Percentiles rank a stretch among this genome's conserved stretches.
These are phyloP conservation scores for Cephalopholis sonnerati DNA, from an alignment of 2,113 vertebrate genomes.

Conservation along the genomic window DNA sequence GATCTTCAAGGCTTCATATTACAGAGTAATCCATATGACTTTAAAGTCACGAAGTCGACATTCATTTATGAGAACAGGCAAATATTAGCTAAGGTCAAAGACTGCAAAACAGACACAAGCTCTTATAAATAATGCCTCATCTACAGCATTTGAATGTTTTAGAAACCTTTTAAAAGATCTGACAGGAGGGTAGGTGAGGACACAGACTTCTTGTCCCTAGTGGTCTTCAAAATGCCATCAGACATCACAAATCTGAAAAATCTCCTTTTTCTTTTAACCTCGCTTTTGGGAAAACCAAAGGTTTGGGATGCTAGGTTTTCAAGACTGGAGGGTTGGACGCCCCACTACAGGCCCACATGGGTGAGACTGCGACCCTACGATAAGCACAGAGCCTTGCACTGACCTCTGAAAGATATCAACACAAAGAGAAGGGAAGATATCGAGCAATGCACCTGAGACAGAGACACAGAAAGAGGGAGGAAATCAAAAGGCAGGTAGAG, in stretches of 20 bases:
- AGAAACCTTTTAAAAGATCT: neutral
- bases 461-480: neutral
- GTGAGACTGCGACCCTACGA: neutral
- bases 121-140: neutral
- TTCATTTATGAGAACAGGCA: too few relatives aligned
- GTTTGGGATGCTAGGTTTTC: neutral
- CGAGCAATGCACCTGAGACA: slow-evolving; percentile 10
- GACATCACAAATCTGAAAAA: slow-evolving; percentile 22
- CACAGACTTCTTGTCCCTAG: neutral
- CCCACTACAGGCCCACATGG: neutral
- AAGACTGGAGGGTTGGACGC: neutral
- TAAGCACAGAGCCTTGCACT: neutral
- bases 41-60: too few relatives aligned
- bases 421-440: slow-evolving; percentile 18
- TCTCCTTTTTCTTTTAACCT: slow-evolving; percentile 5
- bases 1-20: too few relatives aligned
- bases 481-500: slow-evolving; percentile 5
- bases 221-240: slow-evolving; percentile 44
- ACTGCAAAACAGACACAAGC: neutral
- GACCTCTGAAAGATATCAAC: slow-evolving; percentile 14
- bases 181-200: neutral
- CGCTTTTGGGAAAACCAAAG: neutral
- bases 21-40: too few relatives aligned
- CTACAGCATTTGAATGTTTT: neutral
- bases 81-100: neutral